Evolutionary conservation across 2,888 invertebrate genomes (phyloP), one percentile per base, ranked within the genome.

Genomic region (Diploptera punctata): DNA sequence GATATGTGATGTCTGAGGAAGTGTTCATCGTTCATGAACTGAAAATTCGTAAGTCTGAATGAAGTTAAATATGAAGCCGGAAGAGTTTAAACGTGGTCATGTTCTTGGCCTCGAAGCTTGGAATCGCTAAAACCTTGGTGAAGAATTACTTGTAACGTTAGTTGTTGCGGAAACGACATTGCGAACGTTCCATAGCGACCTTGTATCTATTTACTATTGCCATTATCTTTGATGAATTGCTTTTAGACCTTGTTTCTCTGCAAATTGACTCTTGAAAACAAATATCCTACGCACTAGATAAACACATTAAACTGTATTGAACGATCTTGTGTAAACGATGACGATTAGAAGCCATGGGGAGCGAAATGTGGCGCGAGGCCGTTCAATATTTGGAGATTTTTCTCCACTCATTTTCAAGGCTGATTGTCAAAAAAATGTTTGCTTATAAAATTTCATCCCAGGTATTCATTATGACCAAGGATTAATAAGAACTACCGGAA

Each of bases 111-210:
- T 57, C 29, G 31, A n/a, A 29, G 29, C 31, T 29, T 16, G 26
- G 4, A 57, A 57, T 57, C 57, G 16, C 57, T 33, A 5, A 43
- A 47, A 47, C 47, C 47, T 18, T 65, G 47, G 29, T 18, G 4
- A 29, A 16, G 44, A 47, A 65, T 65, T 65, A 47, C 57, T 57
- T 57, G n/a, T n/a, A n/a, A n/a, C n/a, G n/a, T n/a, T n/a, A n/a
- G n/a, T n/a, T n/a, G n/a, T n/a, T n/a, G 57, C 57, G 57, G 57
- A 57, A 57, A 57, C 31, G 57, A 31, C 57, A 57, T 29, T 31
- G 57, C 16, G 18, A 57, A 31, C 57, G 16, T 4, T 7, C 47
- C n/a, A 7, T 3, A 13, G 5, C 18, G 57, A 57, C 57, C 57
- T 57, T 29, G 31, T 31, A 24, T 26, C 18, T 57, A 31, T 57